Evolutionary conservation across 2,797 vertebrate species (phyloP).

Genomic region (Todus mexicanus): DNA sequence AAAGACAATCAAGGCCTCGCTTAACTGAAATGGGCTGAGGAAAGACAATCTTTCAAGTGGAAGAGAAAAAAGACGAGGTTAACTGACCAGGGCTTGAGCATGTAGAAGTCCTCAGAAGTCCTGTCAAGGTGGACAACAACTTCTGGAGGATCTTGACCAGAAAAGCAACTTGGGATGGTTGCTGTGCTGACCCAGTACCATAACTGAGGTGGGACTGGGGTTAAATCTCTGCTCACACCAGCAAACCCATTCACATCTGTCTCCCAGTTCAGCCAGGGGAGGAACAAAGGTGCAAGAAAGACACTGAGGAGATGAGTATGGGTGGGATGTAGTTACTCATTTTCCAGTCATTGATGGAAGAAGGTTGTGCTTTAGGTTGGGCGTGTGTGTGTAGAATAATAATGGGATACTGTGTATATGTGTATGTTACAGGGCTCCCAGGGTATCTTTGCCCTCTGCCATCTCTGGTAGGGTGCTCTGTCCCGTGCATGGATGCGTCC

Average conservation of each 20-base stretch:
- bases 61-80: not conserved
- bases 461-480: not conserved
- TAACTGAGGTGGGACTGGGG: not conserved
- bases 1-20: not conserved
- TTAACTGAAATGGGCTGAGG: not conserved
- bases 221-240: not conserved
- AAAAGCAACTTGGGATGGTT: not conserved
- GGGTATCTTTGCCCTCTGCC: not conserved
- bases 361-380: not conserved
- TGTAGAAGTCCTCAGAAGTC: not conserved
- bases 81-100: not conserved
- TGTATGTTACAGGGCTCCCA: rapidly evolving
- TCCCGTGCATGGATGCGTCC: rapidly evolving
- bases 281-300: rapidly evolving
- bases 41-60: not conserved
- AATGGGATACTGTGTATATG: not conserved
- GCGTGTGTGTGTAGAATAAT: not conserved
- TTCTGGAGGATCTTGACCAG: not conserved
- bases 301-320: rapidly evolving
- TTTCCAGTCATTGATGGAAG: not conserved
- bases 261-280: not conserved
- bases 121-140: not conserved
- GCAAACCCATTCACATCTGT: rapidly evolving
- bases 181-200: not conserved
- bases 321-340: not conserved